Evolutionary conservation across 2,797 vertebrate genomes (phyloP), one percentile per base, ranked within the genome.

Genomic region (Acanthopagrus latus): DNA sequence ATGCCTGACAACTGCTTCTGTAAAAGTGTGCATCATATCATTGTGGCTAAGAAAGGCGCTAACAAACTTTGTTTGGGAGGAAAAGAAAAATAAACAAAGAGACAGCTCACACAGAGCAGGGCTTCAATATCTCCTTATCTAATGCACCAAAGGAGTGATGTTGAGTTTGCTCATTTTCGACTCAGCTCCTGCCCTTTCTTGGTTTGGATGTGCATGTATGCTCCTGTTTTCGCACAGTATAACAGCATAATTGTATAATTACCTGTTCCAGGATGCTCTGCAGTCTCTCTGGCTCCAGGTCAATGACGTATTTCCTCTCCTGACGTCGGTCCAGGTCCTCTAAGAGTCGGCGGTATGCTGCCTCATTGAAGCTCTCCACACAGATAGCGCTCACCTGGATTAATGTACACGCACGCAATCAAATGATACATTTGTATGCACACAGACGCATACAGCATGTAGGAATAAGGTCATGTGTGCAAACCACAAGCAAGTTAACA

Each of bases 291-390:
- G 97, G 97, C 93, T 98, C 97, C 91, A 97, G 96, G 90, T 98
- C 97, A 91, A 98, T 97, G 79, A 98, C 97, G 86, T 97, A 98
- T 93, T 98, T 98, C 92, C 97, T 97, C 90, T 98, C 97, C 90
- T 98, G 97, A 85, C 97, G 96, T 91, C 97, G 95, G 85, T 98
- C 97, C 92, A 98, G 93, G 86, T 98, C 97, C 93, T 98, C 97
- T 82, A 98, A 91, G 74, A 98, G 96, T 47, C 97, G 93, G 17
- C 97, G 95, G 89, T 98, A 98, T 23, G 96, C 97, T 66, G 97
- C 97, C 83, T 98, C 97, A 14, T 97, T 98, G 95, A 98, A 98
- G 92, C 97, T 98, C 96, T 98, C 97, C 94, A 98, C 97, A 81
- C 97, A 98, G 94, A 98, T 98, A 52, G 97, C 97, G 29, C 97